Percentiles rank a stretch among this genome's conserved stretches.
Evolutionary conservation across 2,888 invertebrate genomes (phyloP).

Genomic region (Pilophorus perplexus): DNA sequence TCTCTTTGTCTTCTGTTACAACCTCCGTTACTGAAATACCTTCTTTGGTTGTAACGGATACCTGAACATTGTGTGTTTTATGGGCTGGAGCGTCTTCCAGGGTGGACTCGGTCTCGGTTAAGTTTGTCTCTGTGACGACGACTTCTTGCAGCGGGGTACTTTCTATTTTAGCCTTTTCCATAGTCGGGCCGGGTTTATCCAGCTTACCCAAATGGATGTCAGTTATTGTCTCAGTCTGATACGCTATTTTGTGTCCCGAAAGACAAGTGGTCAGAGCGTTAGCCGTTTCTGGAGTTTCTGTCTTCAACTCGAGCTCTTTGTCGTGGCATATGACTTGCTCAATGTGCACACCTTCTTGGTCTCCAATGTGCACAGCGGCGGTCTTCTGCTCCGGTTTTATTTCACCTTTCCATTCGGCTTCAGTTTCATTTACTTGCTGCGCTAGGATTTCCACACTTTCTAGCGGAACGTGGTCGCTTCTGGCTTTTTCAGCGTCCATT

Average conservation of each 20-base stretch:
- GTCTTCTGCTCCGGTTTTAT: conserved; percentile 58
- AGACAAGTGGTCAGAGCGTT: conserved; percentile 48
- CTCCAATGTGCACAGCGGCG: conserved; percentile 50
- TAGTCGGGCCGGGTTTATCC: conserved; percentile 46
- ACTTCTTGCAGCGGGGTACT: conserved; percentile 49
- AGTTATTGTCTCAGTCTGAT: conserved; percentile 50
- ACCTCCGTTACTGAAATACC: conserved; percentile 56
- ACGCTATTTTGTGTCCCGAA: conserved; percentile 48
- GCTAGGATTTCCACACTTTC: conserved; percentile 50
- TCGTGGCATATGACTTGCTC: conserved; percentile 55
- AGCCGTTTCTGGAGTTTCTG: conserved; percentile 51
- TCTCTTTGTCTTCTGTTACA: conserved; percentile 50
- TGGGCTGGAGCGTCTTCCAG: conserved; percentile 45
- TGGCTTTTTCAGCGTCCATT: conserved; percentile 53
- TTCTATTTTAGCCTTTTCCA: conserved; percentile 49
- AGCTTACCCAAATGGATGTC: conserved; percentile 50
- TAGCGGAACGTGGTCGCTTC: conserved; percentile 50
- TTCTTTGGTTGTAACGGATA: conserved; percentile 51
- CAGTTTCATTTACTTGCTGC: conserved; percentile 55
- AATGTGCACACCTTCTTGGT: conserved; percentile 52
- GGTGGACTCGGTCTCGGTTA: conserved; percentile 49
- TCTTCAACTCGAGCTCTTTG: conserved; percentile 53
- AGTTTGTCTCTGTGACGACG: conserved; percentile 50
- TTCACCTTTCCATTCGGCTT: conserved; percentile 54
- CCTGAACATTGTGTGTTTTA: conserved; percentile 45